Percentiles rank a stretch among this genome's conserved stretches.
These are phyloP conservation scores for Periparus ater DNA, from an alignment of 2,797 vertebrate genomes.

Conservation along the genomic window DNA sequence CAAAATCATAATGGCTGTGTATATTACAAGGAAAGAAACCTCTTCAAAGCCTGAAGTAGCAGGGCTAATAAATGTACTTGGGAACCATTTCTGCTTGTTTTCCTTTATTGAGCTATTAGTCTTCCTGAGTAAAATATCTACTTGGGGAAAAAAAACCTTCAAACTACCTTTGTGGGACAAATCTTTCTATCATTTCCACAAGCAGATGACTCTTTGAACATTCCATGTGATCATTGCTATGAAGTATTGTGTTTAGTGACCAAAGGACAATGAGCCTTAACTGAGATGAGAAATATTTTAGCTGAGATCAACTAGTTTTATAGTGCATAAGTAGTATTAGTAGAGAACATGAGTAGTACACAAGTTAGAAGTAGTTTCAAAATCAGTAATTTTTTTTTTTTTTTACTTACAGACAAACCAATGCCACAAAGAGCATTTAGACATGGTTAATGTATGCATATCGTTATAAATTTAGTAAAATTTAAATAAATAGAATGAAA, in stretches of 20 bases:
- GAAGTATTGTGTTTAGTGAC: not conserved
- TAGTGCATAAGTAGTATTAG: not conserved
- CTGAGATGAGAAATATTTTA: not conserved
- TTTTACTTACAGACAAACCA: not conserved
- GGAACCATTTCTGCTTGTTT: not conserved
- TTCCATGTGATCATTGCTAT: not conserved
- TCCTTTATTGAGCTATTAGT: not conserved
- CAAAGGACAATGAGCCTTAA: not conserved
- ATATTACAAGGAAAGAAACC: not conserved
- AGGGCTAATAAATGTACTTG: not conserved
- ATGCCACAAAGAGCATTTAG: not conserved
- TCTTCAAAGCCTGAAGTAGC: not conserved
- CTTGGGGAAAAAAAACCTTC: not conserved
- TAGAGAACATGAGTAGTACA: not conserved
- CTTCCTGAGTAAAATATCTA: not conserved
- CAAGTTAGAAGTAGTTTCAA: not conserved
- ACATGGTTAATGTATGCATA: not conserved
- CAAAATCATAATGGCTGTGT: not conserved
- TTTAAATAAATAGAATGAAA: not conserved
- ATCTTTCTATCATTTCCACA: not conserved
- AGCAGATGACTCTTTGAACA: not conserved
- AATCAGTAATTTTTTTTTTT: not conserved
- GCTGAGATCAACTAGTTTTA: not conserved
- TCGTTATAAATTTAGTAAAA: not conserved
- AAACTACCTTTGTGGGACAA: not conserved